These are phyloP conservation scores for Urocynchramus pylzowi DNA, from an alignment of 2,113 vertebrate species.

Conservation along the genomic window DNA sequence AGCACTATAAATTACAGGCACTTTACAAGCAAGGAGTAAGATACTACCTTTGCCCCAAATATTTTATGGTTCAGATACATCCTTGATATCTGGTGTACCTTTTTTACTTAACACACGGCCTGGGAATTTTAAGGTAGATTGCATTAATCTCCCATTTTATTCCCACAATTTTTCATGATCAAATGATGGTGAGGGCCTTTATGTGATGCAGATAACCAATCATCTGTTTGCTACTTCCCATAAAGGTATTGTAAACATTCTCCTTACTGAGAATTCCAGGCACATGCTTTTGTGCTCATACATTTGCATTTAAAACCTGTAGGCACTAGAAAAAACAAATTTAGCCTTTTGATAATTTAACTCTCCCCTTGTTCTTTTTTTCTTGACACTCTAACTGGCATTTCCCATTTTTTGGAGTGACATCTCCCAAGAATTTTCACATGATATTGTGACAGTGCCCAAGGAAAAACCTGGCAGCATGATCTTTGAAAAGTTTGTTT, in stretches of 20 bases:
- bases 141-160: not conserved
- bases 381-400: not conserved
- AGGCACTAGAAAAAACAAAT: not conserved
- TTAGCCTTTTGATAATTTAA: not conserved
- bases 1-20: not conserved
- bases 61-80: not conserved
- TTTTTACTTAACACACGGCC: not conserved
- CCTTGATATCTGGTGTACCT: not conserved
- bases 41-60: not conserved
- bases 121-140: not conserved
- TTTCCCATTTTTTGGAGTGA: not conserved
- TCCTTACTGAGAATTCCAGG: not conserved
- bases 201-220: not conserved
- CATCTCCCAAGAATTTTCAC: not conserved
- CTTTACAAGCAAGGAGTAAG: not conserved
- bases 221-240: not conserved
- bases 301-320: not conserved
- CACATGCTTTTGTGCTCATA: not conserved
- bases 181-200: not conserved
- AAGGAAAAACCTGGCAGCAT: not conserved
- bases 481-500: not conserved
- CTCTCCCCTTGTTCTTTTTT: not conserved
- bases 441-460: not conserved
- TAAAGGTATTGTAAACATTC: not conserved
- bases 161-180: not conserved